Evolutionary conservation across 2,888 invertebrate genomes (phyloP).

Genomic region (Cephus pulcher): DNA sequence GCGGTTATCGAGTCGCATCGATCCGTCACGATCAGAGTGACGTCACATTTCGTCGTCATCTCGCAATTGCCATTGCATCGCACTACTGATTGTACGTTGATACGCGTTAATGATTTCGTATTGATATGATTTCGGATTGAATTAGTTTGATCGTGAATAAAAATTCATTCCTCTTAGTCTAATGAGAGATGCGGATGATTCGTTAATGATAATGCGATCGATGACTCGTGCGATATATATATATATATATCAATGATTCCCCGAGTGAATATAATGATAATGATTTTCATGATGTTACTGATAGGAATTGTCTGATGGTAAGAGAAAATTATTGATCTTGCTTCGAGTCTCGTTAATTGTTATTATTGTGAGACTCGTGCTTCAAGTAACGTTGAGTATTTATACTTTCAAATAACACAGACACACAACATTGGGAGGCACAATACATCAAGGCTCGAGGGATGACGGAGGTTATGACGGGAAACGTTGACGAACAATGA

Average conservation of each 20-base stretch:
- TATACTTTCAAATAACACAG: conserved; percentile 65
- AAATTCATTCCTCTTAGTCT: background rate
- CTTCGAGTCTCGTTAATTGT: background rate
- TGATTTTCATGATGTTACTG: background rate
- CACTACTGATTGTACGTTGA: background rate
- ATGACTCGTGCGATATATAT: background rate
- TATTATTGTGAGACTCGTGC: background rate
- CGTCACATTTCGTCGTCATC: too few relatives aligned
- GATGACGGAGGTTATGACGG: conserved; percentile 21
- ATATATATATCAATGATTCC: background rate
- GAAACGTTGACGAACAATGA: conserved; percentile 17
- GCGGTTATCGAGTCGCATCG: too few relatives aligned
- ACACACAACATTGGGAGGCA: conserved; percentile 62
- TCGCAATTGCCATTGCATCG: background rate
- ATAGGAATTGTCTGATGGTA: background rate
- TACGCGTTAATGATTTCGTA: background rate
- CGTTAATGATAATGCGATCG: background rate
- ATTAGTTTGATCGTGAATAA: background rate
- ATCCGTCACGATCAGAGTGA: too few relatives aligned
- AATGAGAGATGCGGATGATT: background rate
- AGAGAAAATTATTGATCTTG: background rate
- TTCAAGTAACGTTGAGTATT: conserved; percentile 63
- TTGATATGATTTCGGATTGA: too few relatives aligned
- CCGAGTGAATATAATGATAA: background rate
- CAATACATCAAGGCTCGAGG: conserved; percentile 48